A percentile compares a stretch with the other conserved stretches of the same genome.
Conservation (phyloP, 2,888 invertebrate species). For the Heliconius aoede region DNA sequence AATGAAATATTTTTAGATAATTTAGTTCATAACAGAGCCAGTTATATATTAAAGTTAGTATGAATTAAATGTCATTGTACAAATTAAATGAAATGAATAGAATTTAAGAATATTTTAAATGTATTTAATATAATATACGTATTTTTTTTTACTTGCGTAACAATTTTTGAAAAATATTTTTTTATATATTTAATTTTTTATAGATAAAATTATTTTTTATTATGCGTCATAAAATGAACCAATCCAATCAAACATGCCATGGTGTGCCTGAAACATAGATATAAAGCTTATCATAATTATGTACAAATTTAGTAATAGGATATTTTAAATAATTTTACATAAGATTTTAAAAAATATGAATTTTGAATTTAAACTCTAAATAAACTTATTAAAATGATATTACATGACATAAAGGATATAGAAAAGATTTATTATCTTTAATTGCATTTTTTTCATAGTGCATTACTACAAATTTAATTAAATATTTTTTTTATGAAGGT, state of each 20-base stretch:
- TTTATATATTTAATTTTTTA: too few species aligned
- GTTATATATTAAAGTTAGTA: constrained; percentile 14
- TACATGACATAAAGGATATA: background rate
- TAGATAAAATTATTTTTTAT: background rate
- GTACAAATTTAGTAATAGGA: constrained; percentile 35
- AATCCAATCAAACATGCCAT: constrained; percentile 61
- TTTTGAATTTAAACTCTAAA: background rate
- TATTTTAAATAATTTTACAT: constrained; percentile 13
- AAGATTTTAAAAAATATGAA: background rate
- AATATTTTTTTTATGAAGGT: background rate
- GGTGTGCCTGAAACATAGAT: constrained; percentile 63
- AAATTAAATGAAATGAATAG: constrained; percentile 21
- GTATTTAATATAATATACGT: constrained; percentile 1
- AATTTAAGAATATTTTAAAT: background rate
- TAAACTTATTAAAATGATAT: background rate
- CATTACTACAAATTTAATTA: background rate
- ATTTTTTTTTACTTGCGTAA: background rate
- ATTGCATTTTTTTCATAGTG: background rate
- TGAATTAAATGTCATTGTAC: constrained; percentile 6
- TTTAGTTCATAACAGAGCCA: constrained; percentile 22
- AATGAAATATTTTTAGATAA: constrained; percentile 9
- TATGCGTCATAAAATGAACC: constrained; percentile 31
- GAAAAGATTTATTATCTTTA: background rate
- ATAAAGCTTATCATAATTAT: constrained; percentile 23
- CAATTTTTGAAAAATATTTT: background rate